phyloP scores from a whole-genome alignment of 2,888 invertebrate genomes.

The Dermolepida albohirtum region DNA sequence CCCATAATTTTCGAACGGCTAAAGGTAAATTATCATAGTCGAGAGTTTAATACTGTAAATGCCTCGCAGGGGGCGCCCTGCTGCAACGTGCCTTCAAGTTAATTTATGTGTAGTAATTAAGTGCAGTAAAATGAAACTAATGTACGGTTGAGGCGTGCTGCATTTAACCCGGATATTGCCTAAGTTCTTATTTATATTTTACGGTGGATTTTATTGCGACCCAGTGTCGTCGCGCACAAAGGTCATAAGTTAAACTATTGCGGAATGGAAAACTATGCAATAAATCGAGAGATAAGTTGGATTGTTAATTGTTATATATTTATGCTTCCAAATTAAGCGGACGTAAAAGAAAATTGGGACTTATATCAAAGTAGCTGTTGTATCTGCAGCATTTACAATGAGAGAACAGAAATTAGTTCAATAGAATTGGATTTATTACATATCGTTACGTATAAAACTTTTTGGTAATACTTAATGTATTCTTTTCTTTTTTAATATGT shows the following conservation, averaged over 20 bases:
- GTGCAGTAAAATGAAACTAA: constrained; percentile 41
- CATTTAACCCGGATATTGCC: constrained; percentile 33
- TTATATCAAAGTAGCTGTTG: too few relatives aligned
- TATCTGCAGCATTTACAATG: too few relatives aligned
- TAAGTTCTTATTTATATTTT: constrained; percentile 32
- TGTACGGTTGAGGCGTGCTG: constrained; percentile 35
- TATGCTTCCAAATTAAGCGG: too few relatives aligned
- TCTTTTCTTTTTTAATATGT: too few relatives aligned
- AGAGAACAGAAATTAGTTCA: too few relatives aligned
- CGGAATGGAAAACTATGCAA: background rate
- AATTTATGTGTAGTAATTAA: constrained; percentile 39
- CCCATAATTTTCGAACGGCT: constrained; percentile 48
- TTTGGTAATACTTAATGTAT: too few relatives aligned
- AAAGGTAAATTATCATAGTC: constrained; percentile 48
- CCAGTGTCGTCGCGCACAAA: background rate
- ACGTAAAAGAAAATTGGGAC: too few relatives aligned
- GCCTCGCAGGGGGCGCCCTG: constrained; percentile 30
- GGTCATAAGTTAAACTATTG: constrained; percentile 1
- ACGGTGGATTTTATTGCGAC: constrained; percentile 19
- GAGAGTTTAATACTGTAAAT: constrained; percentile 40
- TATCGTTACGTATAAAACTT: too few relatives aligned
- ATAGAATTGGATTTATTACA: too few relatives aligned
- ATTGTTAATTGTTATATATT: too few relatives aligned
- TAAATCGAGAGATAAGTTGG: background rate
- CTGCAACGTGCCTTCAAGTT: constrained; percentile 11